phyloP scores from a whole-genome alignment of 1,140 invertebrate genomes.

The Globodera rostochiensis region DNA sequence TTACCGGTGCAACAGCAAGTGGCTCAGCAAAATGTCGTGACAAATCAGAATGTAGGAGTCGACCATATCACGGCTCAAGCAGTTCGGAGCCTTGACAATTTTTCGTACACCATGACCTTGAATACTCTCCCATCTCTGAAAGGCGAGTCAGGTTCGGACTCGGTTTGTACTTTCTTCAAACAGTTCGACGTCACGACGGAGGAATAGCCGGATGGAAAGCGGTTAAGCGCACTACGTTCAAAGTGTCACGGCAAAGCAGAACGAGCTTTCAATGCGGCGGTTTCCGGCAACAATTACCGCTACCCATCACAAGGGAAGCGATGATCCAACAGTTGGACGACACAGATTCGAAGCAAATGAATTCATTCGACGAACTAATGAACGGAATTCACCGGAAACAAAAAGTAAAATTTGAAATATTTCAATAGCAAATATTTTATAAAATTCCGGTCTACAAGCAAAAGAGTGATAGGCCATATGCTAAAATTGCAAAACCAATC shows the following conservation, averaged over 20 bases:
- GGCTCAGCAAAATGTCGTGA: too few relatives aligned
- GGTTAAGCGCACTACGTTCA: background rate
- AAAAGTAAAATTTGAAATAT: too few relatives aligned
- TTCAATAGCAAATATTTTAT: too few relatives aligned
- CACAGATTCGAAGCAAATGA: background rate
- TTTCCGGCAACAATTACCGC: background rate
- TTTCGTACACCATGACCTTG: too few relatives aligned
- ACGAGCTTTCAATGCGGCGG: background rate
- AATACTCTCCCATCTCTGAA: too few relatives aligned
- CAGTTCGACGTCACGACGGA: background rate
- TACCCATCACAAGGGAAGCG: background rate
- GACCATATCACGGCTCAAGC: too few relatives aligned
- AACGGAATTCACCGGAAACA: background rate
- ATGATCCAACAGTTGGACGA: background rate
- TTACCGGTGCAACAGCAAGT: too few relatives aligned
- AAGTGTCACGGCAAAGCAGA: background rate
- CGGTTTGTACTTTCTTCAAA: background rate
- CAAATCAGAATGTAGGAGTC: too few relatives aligned
- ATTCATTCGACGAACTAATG: background rate
- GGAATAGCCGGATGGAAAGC: background rate
- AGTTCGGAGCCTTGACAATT: too few relatives aligned
- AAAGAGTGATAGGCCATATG: too few relatives aligned
- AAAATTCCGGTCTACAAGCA: too few relatives aligned
- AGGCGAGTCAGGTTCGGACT: background rate
- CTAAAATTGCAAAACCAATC: too few relatives aligned